phyloP scores from a whole-genome alignment of 2,113 vertebrate species.

The Carassius gibelio region DNA sequence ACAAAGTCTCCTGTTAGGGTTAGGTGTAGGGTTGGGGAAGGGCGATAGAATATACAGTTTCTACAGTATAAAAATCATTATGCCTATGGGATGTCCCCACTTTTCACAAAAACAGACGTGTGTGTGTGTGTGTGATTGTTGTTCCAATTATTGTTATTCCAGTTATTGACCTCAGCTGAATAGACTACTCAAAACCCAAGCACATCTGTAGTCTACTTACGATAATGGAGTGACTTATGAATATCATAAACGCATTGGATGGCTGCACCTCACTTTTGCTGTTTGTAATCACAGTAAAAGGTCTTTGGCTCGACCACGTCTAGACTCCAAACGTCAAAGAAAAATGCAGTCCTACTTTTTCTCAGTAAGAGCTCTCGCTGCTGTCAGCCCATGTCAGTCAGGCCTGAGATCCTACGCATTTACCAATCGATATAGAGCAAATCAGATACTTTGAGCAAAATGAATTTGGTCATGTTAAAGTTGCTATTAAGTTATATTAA shows the following conservation, averaged over 20 bases:
- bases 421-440: constrained; percentile 55
- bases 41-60: too few relatives aligned
- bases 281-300: constrained; percentile 74
- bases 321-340: constrained; percentile 65
- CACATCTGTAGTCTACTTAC: constrained; percentile 44
- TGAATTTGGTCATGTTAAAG: constrained; percentile 54
- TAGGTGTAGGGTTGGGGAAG: too few relatives aligned
- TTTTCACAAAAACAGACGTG: background rate
- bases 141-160: background rate
- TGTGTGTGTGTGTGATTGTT: constrained; percentile 31
- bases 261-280: constrained; percentile 65
- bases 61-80: background rate
- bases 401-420: constrained; percentile 56
- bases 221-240: constrained; percentile 48
- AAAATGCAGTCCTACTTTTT: constrained; percentile 65
- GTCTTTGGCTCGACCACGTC: constrained; percentile 53
- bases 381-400: constrained; percentile 66
- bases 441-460: constrained; percentile 56
- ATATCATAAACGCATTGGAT: constrained; percentile 61
- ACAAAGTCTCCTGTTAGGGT: too few relatives aligned
- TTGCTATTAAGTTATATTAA: constrained; percentile 60
- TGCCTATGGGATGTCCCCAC: too few relatives aligned
- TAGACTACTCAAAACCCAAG: constrained; percentile 16
- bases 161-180: constrained; percentile 20
- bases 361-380: constrained; percentile 66